Conservation (phyloP, 1,140 invertebrate genomes). For the Drosophila oshimai region DNA sequence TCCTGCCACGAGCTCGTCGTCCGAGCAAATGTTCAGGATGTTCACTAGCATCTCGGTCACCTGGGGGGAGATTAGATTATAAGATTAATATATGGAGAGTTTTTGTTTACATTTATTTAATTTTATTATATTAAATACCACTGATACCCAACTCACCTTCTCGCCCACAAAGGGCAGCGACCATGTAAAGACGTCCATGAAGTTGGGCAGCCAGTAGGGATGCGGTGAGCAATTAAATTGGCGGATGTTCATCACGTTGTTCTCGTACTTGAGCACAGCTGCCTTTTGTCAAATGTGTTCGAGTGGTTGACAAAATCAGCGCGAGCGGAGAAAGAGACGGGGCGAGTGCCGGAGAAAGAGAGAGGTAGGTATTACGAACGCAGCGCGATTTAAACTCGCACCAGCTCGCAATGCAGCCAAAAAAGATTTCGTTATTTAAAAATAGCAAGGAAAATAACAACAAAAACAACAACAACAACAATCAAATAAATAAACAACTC, state of each 20-base stretch:
- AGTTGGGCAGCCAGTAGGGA: conserved; percentile 99
- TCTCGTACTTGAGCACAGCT: conserved; percentile 99
- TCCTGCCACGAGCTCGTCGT: conserved; percentile 99
- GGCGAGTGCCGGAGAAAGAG: conserved; percentile 18
- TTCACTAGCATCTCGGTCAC: conserved; percentile 99
- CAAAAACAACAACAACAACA: conserved; percentile 41
- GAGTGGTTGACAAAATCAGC: conserved; percentile 59
- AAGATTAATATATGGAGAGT: too few relatives aligned
- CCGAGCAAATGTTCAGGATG: conserved; percentile 99
- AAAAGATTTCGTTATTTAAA: conserved; percentile 62
- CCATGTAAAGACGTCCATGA: conserved; percentile 99
- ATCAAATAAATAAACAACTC: conserved; percentile 56
- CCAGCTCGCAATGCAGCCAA: conserved; percentile 54
- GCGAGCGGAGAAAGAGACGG: conserved; percentile 5
- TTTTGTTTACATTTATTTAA: too few relatives aligned
- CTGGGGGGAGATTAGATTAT: conserved; percentile 79
- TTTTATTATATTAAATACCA: too few relatives aligned
- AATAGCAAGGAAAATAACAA: conserved; percentile 49
- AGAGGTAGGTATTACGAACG: conserved; percentile 35
- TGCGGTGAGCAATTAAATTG: conserved; percentile 99
- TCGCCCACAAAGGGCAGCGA: conserved; percentile 99
- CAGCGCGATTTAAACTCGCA: conserved; percentile 32
- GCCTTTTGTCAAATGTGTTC: conserved; percentile 86
- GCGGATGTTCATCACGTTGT: conserved; percentile 99
- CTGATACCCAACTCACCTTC: conserved; percentile 88